A percentile compares a stretch with the other conserved stretches of the same genome.
These are phyloP conservation scores for Naso thynnoides DNA, from an alignment of 2,797 vertebrate species.

Conservation along the genomic window DNA sequence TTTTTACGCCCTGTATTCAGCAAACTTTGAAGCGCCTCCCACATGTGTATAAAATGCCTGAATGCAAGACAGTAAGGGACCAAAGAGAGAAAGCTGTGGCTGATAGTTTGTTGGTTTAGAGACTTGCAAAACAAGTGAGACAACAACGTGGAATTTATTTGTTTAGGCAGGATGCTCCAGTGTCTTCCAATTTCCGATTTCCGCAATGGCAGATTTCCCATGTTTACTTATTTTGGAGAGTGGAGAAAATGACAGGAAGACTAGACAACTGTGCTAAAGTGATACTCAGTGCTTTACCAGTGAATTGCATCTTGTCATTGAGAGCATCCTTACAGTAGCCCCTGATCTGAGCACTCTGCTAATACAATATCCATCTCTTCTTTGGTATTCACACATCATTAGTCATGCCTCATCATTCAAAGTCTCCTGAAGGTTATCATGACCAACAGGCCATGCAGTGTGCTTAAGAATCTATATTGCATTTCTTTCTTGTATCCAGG, in stretches of 20 bases:
- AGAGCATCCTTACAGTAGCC: constrained; percentile 13
- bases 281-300: constrained; percentile 5
- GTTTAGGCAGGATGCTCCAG: constrained; percentile 45
- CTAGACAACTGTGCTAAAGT: constrained; percentile 13
- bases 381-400: constrained; percentile 43
- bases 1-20: not conserved
- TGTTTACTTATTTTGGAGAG: constrained; percentile 50
- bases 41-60: constrained; percentile 35
- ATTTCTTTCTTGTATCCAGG: constrained; percentile 8
- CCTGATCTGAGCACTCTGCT: constrained; percentile 33
- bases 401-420: constrained; percentile 44
- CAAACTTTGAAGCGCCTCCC: constrained; percentile 22
- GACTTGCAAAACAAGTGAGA: constrained; percentile 46
- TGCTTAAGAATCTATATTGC: constrained; percentile 24
- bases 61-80: not conserved
- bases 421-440: constrained; percentile 17
- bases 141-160: constrained; percentile 64
- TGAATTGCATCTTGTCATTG: not conserved
- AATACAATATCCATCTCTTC: constrained; percentile 18
- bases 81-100: constrained; percentile 6
- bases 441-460: not conserved
- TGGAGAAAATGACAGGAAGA: constrained; percentile 27
- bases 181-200: constrained; percentile 44
- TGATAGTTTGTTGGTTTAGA: constrained; percentile 52
- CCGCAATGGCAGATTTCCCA: constrained; percentile 10